phyloP scores from a whole-genome alignment of 2,797 vertebrate species.

The Catharus ustulatus region DNA sequence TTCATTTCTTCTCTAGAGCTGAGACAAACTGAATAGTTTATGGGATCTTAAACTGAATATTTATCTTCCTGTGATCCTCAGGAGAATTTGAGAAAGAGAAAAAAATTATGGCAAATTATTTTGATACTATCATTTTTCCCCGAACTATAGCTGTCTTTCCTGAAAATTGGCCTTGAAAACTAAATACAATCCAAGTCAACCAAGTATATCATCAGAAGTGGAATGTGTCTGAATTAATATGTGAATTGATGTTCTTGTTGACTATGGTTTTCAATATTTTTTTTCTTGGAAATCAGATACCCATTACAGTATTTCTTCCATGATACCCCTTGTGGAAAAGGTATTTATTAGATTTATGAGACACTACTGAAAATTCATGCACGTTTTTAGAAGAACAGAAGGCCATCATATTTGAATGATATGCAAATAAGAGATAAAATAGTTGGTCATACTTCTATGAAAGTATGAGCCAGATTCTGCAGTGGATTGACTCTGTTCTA shows the following conservation, averaged over 20 bases:
- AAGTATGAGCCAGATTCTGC: not conserved
- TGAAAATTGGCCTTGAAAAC: constrained; percentile 25
- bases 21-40: not conserved
- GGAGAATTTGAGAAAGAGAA: not conserved
- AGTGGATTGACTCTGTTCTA: not conserved
- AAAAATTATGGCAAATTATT: not conserved
- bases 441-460: not conserved
- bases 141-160: not conserved
- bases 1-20: not conserved
- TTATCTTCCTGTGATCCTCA: not conserved
- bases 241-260: constrained; percentile 32
- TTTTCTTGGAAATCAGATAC: not conserved
- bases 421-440: not conserved
- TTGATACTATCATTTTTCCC: not conserved
- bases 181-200: not conserved
- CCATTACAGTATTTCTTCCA: not conserved
- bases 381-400: not conserved
- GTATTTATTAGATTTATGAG: not conserved
- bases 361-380: not conserved
- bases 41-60: not conserved
- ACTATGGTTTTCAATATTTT: not conserved
- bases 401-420: not conserved
- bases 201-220: constrained; percentile 4
- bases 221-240: constrained; percentile 28
- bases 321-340: not conserved